Percentiles rank a stretch among this genome's conserved stretches.
These are phyloP conservation scores for Xiphorhynchus erythropygius DNA, from an alignment of 2,797 vertebrate species.

Conservation along the genomic window DNA sequence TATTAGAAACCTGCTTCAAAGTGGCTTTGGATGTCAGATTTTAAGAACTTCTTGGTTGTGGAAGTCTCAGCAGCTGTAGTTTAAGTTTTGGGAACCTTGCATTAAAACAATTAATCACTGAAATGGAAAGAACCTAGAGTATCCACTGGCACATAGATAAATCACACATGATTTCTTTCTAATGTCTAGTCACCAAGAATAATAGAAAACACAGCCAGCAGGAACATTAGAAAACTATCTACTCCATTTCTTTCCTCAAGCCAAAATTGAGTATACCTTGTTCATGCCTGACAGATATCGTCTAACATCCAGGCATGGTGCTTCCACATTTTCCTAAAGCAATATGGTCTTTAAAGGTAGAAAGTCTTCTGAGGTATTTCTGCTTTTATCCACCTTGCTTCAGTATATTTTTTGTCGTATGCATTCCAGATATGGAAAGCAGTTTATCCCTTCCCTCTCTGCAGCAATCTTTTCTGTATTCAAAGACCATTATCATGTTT, in stretches of 20 bases:
- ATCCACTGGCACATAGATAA: slow-evolving; percentile 41
- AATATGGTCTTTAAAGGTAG: background rate
- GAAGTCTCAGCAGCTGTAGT: background rate
- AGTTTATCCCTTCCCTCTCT: background rate
- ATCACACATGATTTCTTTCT: slow-evolving; percentile 43
- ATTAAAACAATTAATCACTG: slow-evolving; percentile 46
- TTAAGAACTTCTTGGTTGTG: background rate
- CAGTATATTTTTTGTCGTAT: slow-evolving; percentile 12
- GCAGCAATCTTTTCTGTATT: background rate
- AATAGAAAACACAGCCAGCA: slow-evolving; percentile 38
- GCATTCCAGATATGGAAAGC: background rate
- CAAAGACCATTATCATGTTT: background rate
- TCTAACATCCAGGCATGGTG: background rate
- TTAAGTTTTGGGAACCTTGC: slow-evolving; percentile 9
- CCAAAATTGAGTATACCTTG: slow-evolving; percentile 13
- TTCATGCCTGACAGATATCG: background rate
- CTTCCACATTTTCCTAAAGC: background rate
- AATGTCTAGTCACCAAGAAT: background rate
- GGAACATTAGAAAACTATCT: slow-evolving; percentile 1
- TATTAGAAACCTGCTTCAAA: background rate
- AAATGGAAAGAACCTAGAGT: background rate
- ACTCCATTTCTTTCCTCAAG: slow-evolving; percentile 28
- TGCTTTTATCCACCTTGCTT: background rate
- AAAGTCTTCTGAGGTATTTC: background rate
- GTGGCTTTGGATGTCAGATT: background rate